Percentiles rank a stretch among this genome's conserved stretches.
Evolutionary conservation across 2,888 invertebrate genomes (phyloP).

Genomic region (Cheilosia grossa): DNA sequence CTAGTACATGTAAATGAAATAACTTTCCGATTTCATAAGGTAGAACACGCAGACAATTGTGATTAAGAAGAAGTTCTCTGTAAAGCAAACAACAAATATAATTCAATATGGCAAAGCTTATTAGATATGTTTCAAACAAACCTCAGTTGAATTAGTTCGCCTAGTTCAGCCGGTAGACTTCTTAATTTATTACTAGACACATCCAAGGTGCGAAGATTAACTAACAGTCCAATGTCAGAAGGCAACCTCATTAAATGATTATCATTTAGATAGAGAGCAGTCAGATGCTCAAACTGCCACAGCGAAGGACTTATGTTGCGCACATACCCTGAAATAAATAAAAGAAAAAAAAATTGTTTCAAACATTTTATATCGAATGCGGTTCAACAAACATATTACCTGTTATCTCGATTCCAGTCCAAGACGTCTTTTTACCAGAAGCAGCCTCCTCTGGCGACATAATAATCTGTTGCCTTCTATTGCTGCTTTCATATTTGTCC

Average conservation of each 20-base stretch:
- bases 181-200: slow-evolving; percentile 97
- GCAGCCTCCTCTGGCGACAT: slow-evolving; percentile 97
- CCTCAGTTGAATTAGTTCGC: slow-evolving; percentile 97
- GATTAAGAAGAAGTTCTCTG: slow-evolving; percentile 96
- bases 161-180: slow-evolving; percentile 97
- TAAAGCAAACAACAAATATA: slow-evolving; percentile 59
- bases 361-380: not conserved
- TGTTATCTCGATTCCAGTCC: slow-evolving; percentile 96
- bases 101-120: not conserved
- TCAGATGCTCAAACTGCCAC: slow-evolving; percentile 96
- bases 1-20: slow-evolving; percentile 96
- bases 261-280: slow-evolving; percentile 97
- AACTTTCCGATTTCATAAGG: slow-evolving; percentile 99
- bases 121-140: slow-evolving; percentile 78
- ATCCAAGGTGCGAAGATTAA: slow-evolving; percentile 94
- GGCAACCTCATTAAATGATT: slow-evolving; percentile 96
- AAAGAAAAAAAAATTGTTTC: slow-evolving; percentile 29
- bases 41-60: slow-evolving; percentile 96
- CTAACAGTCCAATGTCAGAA: slow-evolving; percentile 93
- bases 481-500: slow-evolving; percentile 94
- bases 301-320: slow-evolving; percentile 96
- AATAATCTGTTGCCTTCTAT: slow-evolving; percentile 93
- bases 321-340: slow-evolving; percentile 90
- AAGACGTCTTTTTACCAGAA: slow-evolving; percentile 95
- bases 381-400: slow-evolving; percentile 81